These are phyloP conservation scores for Rhodinocichla rosea DNA, from an alignment of 2,113 vertebrate species.

Conservation along the genomic window DNA sequence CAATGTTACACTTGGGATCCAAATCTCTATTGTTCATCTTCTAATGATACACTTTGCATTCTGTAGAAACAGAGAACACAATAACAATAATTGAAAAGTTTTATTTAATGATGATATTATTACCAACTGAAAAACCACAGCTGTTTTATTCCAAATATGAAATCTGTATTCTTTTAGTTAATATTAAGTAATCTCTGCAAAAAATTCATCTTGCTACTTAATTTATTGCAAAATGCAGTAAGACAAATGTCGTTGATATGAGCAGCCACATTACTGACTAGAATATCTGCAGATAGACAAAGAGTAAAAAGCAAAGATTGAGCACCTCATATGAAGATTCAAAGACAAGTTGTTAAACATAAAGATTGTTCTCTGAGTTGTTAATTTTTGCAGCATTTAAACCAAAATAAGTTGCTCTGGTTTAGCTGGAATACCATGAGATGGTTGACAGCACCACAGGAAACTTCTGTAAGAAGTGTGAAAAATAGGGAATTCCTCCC, in stretches of 20 bases:
- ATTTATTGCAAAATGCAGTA: neutral
- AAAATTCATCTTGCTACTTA: neutral
- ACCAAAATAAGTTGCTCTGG: neutral
- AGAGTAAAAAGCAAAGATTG: neutral
- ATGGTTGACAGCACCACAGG: neutral
- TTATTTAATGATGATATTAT: neutral
- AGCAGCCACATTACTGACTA: neutral
- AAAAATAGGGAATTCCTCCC: neutral
- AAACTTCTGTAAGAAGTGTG: neutral
- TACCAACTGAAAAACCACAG: neutral
- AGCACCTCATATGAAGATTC: neutral
- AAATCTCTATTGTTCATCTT: neutral
- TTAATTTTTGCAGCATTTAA: neutral
- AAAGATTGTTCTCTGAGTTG: neutral
- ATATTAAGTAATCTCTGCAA: neutral
- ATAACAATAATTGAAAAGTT: neutral
- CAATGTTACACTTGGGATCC: fast-evolving
- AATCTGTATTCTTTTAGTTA: neutral
- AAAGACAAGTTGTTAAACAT: neutral
- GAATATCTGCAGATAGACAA: neutral
- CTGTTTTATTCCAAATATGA: neutral
- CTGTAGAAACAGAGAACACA: neutral
- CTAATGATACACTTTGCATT: neutral
- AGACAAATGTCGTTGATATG: neutral
- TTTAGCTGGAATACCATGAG: neutral